Conservation (phyloP, 2,888 invertebrate species). For the Malthinus seriepunctatus region DNA sequence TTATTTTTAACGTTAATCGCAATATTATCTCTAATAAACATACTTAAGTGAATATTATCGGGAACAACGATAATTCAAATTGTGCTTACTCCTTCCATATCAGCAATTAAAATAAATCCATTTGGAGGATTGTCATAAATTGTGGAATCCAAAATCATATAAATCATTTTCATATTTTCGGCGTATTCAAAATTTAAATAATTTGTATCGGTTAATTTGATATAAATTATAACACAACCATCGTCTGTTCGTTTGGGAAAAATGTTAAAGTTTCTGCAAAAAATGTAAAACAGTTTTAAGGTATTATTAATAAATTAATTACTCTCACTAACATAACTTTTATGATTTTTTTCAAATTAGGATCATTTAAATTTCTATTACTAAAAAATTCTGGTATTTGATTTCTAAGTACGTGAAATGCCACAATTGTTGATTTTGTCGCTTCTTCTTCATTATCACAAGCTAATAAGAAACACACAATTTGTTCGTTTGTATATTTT, state of each 20-base stretch:
- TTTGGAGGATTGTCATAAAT: constrained; percentile 60
- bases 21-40: too few relatives aligned
- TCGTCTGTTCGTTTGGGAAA: constrained; percentile 63
- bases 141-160: constrained; percentile 54
- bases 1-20: too few relatives aligned
- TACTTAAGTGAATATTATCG: not conserved
- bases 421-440: constrained; percentile 65
- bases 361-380: constrained; percentile 39
- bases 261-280: constrained; percentile 45
- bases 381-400: constrained; percentile 67
- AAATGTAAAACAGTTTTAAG: not conserved
- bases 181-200: constrained; percentile 64
- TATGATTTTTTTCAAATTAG: too few relatives aligned
- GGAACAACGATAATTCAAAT: constrained; percentile 35
- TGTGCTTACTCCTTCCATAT: constrained; percentile 66
- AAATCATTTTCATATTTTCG: constrained; percentile 59
- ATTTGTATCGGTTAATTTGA: constrained; percentile 61
- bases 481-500: constrained; percentile 60
- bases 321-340: not conserved
- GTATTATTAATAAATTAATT: not conserved
- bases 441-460: constrained; percentile 64
- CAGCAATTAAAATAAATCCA: constrained; percentile 69
- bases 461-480: constrained; percentile 60
- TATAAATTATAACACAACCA: constrained; percentile 65
- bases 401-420: constrained; percentile 63